Evolutionary conservation across 2,888 invertebrate species (phyloP), one percentile per base, ranked within the genome.

Genomic region (Tachina lurida): DNA sequence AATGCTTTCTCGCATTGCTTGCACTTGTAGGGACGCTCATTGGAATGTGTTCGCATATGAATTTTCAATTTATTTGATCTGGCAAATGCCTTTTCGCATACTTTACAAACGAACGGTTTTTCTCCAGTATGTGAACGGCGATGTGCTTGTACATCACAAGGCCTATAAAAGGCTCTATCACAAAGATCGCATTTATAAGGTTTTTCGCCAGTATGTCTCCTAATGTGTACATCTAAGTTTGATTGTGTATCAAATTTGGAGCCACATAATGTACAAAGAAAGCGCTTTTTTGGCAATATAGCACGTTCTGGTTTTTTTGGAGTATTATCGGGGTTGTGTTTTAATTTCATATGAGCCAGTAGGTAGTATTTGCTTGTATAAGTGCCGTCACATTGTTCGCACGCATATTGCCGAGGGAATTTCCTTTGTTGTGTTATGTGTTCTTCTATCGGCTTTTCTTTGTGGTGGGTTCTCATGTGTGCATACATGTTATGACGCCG

Each of bases 161-260:
- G 95, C 62, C 95, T 93, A 0, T 95, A 95, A 84, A 95, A 95
- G 10, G 94, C 94, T 93, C 95, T 94, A 2, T 93, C 94, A 87
- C 95, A 95, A 79, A 94, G 94, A 88, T 95, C 95, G 87, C 95
- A 95, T 88, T 95, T 94, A 87, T 94, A 95, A 0, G 95, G 95
- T 87, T 95, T 95, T 88, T 95, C 95, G 10, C 95, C 95, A 0
- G 95, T 95, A 88, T 86, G 85, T 4, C 85, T 58, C 45, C 85
- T 78, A 49, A 82, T 82, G 31, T 95, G 95, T 2, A 95, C 95
- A 49, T 95, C 94, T 17, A 95, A 91, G 89, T 95, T 95, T 0
- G 95, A 95, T 0, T 95, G 95, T 86, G 94, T 95, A 52, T 94
- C 94, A 87, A 95, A 95, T n/a, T 94, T 94, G n/a, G 94, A 93